A percentile compares a stretch with the other conserved stretches of the same genome.
phyloP scores from a whole-genome alignment of 2,888 invertebrate genomes.

The Chorisops tibialis region DNA sequence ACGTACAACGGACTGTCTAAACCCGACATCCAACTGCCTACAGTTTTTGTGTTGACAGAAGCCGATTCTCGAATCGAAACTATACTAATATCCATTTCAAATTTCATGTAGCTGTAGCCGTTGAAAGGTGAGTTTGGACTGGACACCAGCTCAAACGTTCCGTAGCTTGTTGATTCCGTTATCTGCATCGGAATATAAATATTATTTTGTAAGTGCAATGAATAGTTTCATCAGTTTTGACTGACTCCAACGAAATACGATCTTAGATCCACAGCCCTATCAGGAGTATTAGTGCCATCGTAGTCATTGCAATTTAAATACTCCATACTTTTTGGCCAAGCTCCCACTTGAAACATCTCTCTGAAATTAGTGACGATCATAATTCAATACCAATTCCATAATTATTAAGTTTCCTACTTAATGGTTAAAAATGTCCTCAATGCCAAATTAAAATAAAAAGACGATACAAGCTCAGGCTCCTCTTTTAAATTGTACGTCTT shows the following conservation, averaged over 20 bases:
- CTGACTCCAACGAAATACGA: slow-evolving; percentile 65
- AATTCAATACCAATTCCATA: too few species aligned
- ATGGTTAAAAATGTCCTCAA: slow-evolving; percentile 68
- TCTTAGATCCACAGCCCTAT: slow-evolving; percentile 67
- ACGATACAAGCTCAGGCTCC: slow-evolving; percentile 72
- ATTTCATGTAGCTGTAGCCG: slow-evolving; percentile 72
- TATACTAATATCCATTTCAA: slow-evolving; percentile 67
- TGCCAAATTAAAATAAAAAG: slow-evolving; percentile 85
- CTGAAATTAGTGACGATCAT: too few species aligned
- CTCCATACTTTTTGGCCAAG: slow-evolving; percentile 70
- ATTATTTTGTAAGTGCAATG: too few species aligned
- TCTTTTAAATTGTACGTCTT: slow-evolving; percentile 67
- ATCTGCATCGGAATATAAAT: slow-evolving; percentile 48
- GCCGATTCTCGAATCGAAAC: slow-evolving; percentile 71
- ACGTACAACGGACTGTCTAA: slow-evolving; percentile 64
- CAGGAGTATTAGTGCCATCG: slow-evolving; percentile 73
- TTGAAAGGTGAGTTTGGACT: slow-evolving; percentile 59
- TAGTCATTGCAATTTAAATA: slow-evolving; percentile 77
- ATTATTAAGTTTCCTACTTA: slow-evolving; percentile 55
- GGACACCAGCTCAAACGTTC: slow-evolving; percentile 62
- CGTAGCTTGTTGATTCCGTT: slow-evolving; percentile 67
- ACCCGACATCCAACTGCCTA: slow-evolving; percentile 78
- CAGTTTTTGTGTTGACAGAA: slow-evolving; percentile 64
- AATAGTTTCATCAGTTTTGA: too few species aligned
- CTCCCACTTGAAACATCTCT: slow-evolving; percentile 66